A percentile compares a stretch with the other conserved stretches of the same genome.
phyloP scores from a whole-genome alignment of 1,140 invertebrate genomes.

The Bombus balteatus region DNA sequence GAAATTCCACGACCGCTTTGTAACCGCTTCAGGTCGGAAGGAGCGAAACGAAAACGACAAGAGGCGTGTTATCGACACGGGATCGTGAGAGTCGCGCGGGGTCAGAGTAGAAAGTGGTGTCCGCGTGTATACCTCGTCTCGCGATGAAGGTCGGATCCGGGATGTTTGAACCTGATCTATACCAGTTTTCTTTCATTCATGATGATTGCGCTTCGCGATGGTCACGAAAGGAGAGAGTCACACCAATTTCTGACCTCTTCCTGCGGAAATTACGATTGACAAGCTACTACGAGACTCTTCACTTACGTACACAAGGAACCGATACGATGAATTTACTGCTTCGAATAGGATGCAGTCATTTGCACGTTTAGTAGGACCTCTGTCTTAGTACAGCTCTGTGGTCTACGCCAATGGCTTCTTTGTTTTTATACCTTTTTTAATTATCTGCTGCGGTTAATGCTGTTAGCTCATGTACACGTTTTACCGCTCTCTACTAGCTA shows the following conservation, averaged over 20 bases:
- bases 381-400: neutral
- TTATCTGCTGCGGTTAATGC: constrained; percentile 1
- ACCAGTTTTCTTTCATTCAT: constrained; percentile 77
- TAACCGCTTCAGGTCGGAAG: constrained; percentile 21
- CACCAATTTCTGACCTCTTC: neutral
- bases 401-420: neutral
- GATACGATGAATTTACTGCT: neutral
- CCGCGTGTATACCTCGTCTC: constrained; percentile 6
- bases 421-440: neutral
- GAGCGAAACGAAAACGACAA: constrained; percentile 75
- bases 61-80: constrained; percentile 44
- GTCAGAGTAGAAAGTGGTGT: constrained; percentile 80
- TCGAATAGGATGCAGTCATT: neutral
- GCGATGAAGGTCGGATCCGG: constrained; percentile 79
- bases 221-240: constrained; percentile 25
- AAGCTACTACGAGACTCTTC: neutral
- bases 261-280: constrained; percentile 15
- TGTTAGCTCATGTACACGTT: constrained; percentile 12
- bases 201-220: constrained; percentile 43
- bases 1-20: constrained; percentile 28
- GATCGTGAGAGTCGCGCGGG: constrained; percentile 65
- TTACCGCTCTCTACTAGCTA: constrained; percentile 20
- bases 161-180: constrained; percentile 74
- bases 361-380: neutral
- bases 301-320: neutral